Evolutionary conservation across 2,888 invertebrate species (phyloP).

Genomic region (Lysandra bellargus): DNA sequence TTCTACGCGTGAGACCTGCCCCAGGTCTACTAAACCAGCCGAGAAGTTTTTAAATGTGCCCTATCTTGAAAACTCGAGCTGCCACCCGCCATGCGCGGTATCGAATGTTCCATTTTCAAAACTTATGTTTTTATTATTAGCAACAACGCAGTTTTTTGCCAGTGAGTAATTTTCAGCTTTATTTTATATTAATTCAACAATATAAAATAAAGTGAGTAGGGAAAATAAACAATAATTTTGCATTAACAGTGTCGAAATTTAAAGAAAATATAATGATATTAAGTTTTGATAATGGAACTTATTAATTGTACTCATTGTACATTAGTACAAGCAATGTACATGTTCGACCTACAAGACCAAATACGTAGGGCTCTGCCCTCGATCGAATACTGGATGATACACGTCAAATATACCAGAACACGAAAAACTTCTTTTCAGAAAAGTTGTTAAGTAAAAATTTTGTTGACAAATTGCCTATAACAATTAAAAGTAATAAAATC

Average conservation of each 20-base stretch:
- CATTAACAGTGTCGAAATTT: background rate
- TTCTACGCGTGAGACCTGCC: slow-evolving; percentile 95
- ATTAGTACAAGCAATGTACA: slow-evolving; percentile 64
- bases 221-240: background rate
- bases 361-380: slow-evolving; percentile 30
- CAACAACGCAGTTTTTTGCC: background rate
- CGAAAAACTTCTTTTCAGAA: background rate
- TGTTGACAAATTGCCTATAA: background rate
- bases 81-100: background rate
- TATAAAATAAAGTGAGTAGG: slow-evolving; percentile 8
- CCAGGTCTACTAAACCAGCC: slow-evolving; percentile 65
- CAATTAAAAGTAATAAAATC: background rate
- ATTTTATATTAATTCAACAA: background rate
- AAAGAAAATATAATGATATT: background rate
- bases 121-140: background rate
- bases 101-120: slow-evolving; percentile 20
- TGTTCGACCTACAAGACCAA: slow-evolving; percentile 37
- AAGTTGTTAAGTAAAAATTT: background rate
- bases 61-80: background rate
- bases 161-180: background rate
- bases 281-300: slow-evolving; percentile 11
- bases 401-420: slow-evolving; percentile 8
- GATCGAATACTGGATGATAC: slow-evolving; percentile 3
- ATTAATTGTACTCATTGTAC: slow-evolving; percentile 68
- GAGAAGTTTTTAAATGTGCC: background rate